Conservation (phyloP, 2,888 invertebrate genomes). For the Dilophus febrilis region DNA sequence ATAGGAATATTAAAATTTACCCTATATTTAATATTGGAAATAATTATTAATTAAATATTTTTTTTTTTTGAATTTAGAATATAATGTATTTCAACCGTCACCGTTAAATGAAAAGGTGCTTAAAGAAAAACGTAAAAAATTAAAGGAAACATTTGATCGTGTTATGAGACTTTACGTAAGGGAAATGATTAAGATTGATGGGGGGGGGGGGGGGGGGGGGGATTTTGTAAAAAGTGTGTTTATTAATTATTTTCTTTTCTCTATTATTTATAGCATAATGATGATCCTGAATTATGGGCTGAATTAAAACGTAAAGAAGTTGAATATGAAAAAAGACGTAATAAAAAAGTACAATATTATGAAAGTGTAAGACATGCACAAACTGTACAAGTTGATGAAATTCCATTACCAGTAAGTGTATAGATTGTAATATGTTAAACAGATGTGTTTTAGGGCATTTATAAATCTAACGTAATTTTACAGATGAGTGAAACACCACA, state of each 20-base stretch:
- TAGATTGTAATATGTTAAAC: too few species aligned
- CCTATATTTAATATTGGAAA: not conserved
- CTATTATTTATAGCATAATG: constrained; percentile 60
- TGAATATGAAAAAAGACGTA: constrained; percentile 80
- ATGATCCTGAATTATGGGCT: constrained; percentile 86
- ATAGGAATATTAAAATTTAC: not conserved
- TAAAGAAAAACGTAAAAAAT: constrained; percentile 88
- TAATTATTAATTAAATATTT: constrained; percentile 3
- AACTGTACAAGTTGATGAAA: constrained; percentile 87
- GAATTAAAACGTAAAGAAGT: constrained; percentile 80
- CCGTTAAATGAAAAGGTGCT: constrained; percentile 91
- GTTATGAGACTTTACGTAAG: constrained; percentile 91
- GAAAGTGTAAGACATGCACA: constrained; percentile 93
- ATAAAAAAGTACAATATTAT: constrained; percentile 77
- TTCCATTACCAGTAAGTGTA: constrained; percentile 75
- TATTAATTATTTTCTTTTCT: too few species aligned
- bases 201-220: too few species aligned
- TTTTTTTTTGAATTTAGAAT: constrained; percentile 55
- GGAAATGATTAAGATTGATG: constrained; percentile 24
- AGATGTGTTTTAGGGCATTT: too few species aligned
- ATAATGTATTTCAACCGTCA: constrained; percentile 85
- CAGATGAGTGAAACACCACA: constrained; percentile 25
- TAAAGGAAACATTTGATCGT: constrained; percentile 86
- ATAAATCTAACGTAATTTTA: constrained; percentile 8
- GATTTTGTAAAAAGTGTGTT: constrained; percentile 3